A percentile compares a stretch with the other conserved stretches of the same genome.
These are phyloP conservation scores for Cerceris rybyensis DNA, from an alignment of 2,888 invertebrate species.

Conservation along the genomic window DNA sequence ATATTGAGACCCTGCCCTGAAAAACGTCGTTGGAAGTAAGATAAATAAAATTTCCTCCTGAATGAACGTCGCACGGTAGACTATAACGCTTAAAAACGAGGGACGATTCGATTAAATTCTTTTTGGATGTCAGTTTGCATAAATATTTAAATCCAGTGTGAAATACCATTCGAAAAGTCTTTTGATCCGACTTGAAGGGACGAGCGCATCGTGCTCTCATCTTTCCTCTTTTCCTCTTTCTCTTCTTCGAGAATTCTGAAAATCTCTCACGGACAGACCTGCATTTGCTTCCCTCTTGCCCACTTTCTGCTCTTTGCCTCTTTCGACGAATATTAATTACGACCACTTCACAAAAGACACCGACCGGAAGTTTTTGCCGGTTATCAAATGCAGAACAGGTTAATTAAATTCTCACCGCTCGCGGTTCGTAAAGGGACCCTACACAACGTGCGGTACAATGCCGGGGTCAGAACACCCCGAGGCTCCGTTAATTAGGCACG, in stretches of 20 bases:
- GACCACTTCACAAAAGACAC: slow-evolving; percentile 66
- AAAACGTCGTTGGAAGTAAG: no score
- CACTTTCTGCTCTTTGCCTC: slow-evolving; percentile 45
- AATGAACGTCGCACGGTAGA: no score
- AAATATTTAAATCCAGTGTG: slow-evolving; percentile 30
- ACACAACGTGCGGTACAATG: slow-evolving; percentile 54
- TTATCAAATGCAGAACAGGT: slow-evolving; percentile 77
- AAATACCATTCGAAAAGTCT: slow-evolving; percentile 59
- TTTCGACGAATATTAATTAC: slow-evolving; percentile 72
- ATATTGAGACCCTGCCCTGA: no score
- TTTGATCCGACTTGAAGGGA: slow-evolving; percentile 43
- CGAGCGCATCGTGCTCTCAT: slow-evolving; percentile 22
- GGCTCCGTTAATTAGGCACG: slow-evolving; percentile 72
- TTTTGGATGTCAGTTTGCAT: slow-evolving; percentile 21
- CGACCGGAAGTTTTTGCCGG: slow-evolving; percentile 68
- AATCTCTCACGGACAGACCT: slow-evolving; percentile 33
- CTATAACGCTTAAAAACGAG: slow-evolving; percentile 16
- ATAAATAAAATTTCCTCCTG: no score
- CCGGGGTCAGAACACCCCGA: slow-evolving; percentile 51
- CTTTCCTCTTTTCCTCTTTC: neutral
- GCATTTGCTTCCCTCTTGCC: slow-evolving; percentile 16
- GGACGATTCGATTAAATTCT: slow-evolving; percentile 51
- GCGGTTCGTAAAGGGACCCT: slow-evolving; percentile 49
- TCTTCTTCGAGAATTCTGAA: slow-evolving; percentile 16
- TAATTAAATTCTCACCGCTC: slow-evolving; percentile 76